phyloP scores from a whole-genome alignment of 2,888 invertebrate genomes.

The Drosophila picticornis region DNA sequence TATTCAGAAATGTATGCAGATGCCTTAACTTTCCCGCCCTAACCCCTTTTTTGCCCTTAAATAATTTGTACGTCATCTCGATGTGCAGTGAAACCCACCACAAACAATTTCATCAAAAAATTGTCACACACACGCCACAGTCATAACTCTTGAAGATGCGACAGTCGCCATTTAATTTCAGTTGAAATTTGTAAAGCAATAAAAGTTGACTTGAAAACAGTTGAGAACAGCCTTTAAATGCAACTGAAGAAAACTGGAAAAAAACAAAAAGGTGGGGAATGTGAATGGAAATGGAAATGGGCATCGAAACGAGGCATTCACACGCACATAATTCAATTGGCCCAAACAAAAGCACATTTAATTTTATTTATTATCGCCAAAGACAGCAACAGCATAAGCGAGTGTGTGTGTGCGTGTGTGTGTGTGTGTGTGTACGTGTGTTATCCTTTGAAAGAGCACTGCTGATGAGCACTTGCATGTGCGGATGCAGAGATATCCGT shows the following conservation, averaged over 20 bases:
- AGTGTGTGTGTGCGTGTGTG: conserved; percentile 7
- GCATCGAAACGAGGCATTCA: conserved; percentile 67
- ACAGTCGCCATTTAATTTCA: conserved; percentile 49
- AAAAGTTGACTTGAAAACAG: conserved; percentile 55
- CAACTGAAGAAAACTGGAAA: conserved; percentile 44
- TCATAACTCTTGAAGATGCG: conserved; percentile 49
- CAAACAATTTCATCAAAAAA: conserved; percentile 51
- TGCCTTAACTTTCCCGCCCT: neutral
- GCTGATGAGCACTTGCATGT: conserved; percentile 58
- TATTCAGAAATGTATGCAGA: conserved; percentile 39
- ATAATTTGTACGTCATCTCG: neutral
- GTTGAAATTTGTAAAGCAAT: conserved; percentile 47
- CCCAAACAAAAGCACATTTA: conserved; percentile 78
- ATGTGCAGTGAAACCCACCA: conserved; percentile 19
- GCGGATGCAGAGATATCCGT: conserved; percentile 55
- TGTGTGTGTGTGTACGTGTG: conserved; percentile 18
- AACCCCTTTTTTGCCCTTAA: neutral
- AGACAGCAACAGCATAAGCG: neutral
- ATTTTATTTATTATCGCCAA: conserved; percentile 74
- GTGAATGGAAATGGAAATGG: neutral
- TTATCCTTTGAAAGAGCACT: conserved; percentile 59
- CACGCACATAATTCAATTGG: conserved; percentile 83
- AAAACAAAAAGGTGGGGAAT: conserved; percentile 27
- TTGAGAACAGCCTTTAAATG: conserved; percentile 27
- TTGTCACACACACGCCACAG: conserved; percentile 35